phyloP scores from a whole-genome alignment of 2,888 invertebrate species.

The Sepioteuthis lessoniana region DNA sequence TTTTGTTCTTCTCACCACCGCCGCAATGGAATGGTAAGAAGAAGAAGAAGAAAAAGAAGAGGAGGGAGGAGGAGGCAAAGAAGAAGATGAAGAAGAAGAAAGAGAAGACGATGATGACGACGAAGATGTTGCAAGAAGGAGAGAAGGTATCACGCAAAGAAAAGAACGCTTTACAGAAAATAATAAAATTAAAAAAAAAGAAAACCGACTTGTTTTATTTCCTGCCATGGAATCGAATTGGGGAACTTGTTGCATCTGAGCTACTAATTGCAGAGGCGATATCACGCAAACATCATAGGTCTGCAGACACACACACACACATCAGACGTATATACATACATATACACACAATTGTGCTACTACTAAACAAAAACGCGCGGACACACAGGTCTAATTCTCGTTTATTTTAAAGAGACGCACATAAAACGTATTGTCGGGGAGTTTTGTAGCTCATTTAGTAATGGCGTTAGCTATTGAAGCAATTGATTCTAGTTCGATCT shows the following conservation, averaged over 20 bases:
- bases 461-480: not conserved
- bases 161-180: not conserved
- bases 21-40: not conserved
- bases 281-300: not conserved
- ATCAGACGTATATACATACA: too few relatives aligned
- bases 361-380: not conserved
- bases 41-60: not conserved
- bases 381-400: conserved; percentile 6
- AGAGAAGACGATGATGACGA: not conserved
- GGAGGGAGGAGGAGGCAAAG: too few relatives aligned
- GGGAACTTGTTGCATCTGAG: conserved; percentile 3
- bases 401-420: not conserved
- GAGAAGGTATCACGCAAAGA: not conserved
- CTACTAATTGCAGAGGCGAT: not conserved
- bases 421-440: not conserved
- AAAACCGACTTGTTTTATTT: not conserved
- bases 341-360: not conserved
- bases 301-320: not conserved
- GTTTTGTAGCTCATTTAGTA: not conserved
- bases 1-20: conserved; percentile 5
- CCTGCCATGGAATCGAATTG: not conserved
- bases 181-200: not conserved
- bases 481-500: not conserved
- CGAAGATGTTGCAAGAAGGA: not conserved
- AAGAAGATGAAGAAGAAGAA: not conserved